phyloP scores from a whole-genome alignment of 2,888 invertebrate species.

The Petrophora chlorosata region DNA sequence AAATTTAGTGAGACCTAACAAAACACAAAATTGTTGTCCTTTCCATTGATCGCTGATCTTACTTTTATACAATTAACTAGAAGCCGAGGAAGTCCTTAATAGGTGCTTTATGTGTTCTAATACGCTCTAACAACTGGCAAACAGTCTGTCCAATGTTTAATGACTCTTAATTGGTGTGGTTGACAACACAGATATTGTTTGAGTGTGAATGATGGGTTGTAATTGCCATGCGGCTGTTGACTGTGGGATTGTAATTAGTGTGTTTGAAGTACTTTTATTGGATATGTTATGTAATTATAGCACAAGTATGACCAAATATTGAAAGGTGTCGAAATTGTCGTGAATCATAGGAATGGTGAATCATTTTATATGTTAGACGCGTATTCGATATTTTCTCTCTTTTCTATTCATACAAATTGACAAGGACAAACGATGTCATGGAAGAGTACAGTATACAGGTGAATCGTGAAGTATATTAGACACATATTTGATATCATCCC shows the following conservation, averaged over 20 bases:
- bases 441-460: too few relatives aligned
- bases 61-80: conserved; percentile 28
- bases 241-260: conserved; percentile 25
- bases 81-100: conserved; percentile 64
- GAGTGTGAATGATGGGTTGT: conserved; percentile 48
- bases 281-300: too few relatives aligned
- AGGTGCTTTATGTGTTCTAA: conserved; percentile 64
- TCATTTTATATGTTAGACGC: too few relatives aligned
- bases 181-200: conserved; percentile 47
- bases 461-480: too few relatives aligned
- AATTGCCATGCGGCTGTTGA: conserved; percentile 35
- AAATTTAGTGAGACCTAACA: too few relatives aligned
- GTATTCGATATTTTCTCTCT: too few relatives aligned
- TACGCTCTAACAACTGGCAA: conserved; percentile 58
- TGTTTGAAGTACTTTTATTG: neutral
- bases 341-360: too few relatives aligned
- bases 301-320: too few relatives aligned
- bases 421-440: too few relatives aligned
- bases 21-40: neutral
- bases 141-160: conserved; percentile 64
- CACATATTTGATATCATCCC: too few relatives aligned
- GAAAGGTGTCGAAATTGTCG: too few relatives aligned
- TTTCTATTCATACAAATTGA: too few relatives aligned
- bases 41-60: conserved; percentile 10
- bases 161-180: conserved; percentile 69